Conservation (phyloP, 1,140 invertebrate genomes). For the Lepidostoma basale region DNA sequence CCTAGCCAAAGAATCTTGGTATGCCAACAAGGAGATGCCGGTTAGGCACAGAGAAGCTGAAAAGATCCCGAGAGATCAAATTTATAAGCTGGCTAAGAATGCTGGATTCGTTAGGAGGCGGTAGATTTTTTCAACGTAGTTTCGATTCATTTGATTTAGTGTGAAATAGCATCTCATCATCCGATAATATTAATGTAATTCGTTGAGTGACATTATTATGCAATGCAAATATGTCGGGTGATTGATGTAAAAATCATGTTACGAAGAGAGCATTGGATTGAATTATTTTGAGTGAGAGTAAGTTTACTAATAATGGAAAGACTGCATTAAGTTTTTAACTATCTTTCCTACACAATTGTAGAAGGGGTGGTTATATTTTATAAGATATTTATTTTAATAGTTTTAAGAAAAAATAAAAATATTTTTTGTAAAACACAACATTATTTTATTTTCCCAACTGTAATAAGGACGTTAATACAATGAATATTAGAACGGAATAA, state of each 20-base stretch:
- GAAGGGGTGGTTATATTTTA: neutral
- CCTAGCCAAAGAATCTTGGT: slow-evolving; percentile 77
- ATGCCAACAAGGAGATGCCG: slow-evolving; percentile 73
- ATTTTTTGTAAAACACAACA: neutral
- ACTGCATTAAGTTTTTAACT: no score
- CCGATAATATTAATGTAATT: no score
- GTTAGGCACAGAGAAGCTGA: slow-evolving; percentile 77
- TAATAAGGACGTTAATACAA: neutral
- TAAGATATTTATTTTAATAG: slow-evolving; percentile 1
- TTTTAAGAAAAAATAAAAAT: neutral
- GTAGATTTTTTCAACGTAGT: neutral
- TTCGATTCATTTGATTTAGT: no score
- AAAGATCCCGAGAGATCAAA: slow-evolving; percentile 75
- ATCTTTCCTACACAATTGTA: no score
- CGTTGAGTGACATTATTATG: no score
- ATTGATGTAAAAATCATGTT: no score
- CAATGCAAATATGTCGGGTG: no score
- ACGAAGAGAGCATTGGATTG: no score
- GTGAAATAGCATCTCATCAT: no score
- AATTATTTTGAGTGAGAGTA: no score
- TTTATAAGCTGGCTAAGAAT: slow-evolving; percentile 74
- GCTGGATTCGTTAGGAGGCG: slow-evolving; percentile 63
- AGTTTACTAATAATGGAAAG: no score
- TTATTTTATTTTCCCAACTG: neutral
- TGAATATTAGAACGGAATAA: no score